Conservation (phyloP, 2,797 vertebrate species). For the Leucoraja ocellata region DNA sequence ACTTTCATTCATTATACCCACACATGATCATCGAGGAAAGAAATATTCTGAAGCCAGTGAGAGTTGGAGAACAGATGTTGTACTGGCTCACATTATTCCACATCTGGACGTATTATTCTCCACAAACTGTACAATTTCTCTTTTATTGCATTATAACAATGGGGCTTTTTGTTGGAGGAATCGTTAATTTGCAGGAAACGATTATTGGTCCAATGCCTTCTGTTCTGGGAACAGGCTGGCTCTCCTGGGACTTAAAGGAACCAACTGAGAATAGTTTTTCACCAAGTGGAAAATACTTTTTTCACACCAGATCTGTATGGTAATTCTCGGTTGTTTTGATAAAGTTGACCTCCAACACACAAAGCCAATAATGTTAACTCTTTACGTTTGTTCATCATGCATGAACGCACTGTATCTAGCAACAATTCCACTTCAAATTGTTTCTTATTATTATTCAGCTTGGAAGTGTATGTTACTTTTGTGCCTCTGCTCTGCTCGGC, state of each 20-base stretch:
- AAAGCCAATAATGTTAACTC: slow-evolving; percentile 1
- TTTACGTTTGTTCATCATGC: background rate
- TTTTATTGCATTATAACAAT: slow-evolving; percentile 32
- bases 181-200: slow-evolving; percentile 24
- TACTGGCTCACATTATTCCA: slow-evolving; percentile 21
- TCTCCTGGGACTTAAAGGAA: too few relatives aligned
- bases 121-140: slow-evolving; percentile 14
- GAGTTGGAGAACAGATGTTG: slow-evolving; percentile 35
- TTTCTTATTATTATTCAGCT: background rate
- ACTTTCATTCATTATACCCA: background rate
- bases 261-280: slow-evolving; percentile 18
- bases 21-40: slow-evolving; percentile 12
- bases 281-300: slow-evolving; percentile 23
- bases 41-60: background rate
- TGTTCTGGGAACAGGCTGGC: slow-evolving; percentile 31
- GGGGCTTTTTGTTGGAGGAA: slow-evolving; percentile 30
- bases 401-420: background rate
- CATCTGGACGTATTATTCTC: slow-evolving; percentile 15
- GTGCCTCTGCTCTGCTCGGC: background rate
- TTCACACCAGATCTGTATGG: background rate
- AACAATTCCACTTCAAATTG: background rate
- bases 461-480: too few relatives aligned
- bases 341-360: background rate
- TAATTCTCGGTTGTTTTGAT: background rate
- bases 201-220: slow-evolving; percentile 14